Evolutionary conservation across 1,140 invertebrate genomes (phyloP), one percentile per base, ranked within the genome.

Genomic region (Arion vulgaris): DNA sequence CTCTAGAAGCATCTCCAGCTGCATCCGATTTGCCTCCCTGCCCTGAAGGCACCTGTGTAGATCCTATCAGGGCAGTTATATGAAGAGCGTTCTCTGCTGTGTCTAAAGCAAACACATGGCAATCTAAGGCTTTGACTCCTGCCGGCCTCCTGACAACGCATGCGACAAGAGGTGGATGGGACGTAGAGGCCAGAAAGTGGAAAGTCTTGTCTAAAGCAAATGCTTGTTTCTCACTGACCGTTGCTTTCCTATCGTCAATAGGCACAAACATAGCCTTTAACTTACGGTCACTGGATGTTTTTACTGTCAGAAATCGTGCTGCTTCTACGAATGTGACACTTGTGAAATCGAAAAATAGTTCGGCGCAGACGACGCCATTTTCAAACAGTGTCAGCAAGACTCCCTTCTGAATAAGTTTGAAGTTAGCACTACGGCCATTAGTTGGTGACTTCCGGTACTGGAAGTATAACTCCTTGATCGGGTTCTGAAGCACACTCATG

Each of bases 81-180:
- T 88, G 71, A 5, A 86, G 49, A 57, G 86, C 87, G 36, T 88
- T 83, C 26, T 85, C 78, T n/a, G 83, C 80, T 15, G 77, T 82
- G 66, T 88, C 86, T 73, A 87, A 78, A 23, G 87, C 82, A 81
- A 90, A 90, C 26, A 86, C 83, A 79, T 90, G 89, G 72, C 87
- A 88, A 62, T 90, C 89, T 53, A 90, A 41, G 15, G 87, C 85
- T 57, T 86, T 86, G 13, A 89, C 85, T 7, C 89, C 89, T 41
- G 83, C 80, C n/a, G 83, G 86, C 45, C 87, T 80, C n/a, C 89
- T 80, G 78, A 88, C 82, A 1, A 90, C 87, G 72, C 87, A 88
- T 0, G 85, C 87, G 0, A 90, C 45, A 32, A 90, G 82, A 0
- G 87, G 83, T n/a, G 86, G 88, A 62, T 90, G 89, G 38, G 80